Conservation (phyloP, 2,113 vertebrate species). For the Pseudopodoces humilis region DNA sequence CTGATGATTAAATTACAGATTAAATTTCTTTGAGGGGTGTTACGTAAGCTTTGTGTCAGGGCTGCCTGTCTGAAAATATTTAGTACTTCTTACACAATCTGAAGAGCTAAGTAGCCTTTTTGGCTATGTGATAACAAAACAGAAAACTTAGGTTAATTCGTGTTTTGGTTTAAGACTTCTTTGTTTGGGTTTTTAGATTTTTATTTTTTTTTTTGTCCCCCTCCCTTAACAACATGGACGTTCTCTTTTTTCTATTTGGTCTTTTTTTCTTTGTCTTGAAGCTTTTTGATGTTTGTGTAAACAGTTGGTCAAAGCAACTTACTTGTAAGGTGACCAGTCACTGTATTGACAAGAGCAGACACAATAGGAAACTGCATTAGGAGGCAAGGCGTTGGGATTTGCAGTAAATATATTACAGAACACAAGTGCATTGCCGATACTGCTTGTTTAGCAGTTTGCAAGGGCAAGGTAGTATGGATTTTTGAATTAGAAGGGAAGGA, state of each 20-base stretch:
- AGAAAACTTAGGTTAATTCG: background rate
- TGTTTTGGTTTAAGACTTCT: background rate
- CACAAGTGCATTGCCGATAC: slow-evolving; percentile 84
- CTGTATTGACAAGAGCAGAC: slow-evolving; percentile 72
- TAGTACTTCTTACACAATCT: background rate
- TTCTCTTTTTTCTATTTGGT: background rate
- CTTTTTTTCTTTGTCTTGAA: background rate
- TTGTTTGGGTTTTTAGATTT: background rate
- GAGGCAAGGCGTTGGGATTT: slow-evolving; percentile 73
- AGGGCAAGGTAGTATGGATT: slow-evolving; percentile 83
- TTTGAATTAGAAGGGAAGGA: slow-evolving; percentile 82
- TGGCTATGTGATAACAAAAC: background rate
- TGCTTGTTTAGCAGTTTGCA: slow-evolving; percentile 86
- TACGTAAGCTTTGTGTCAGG: background rate
- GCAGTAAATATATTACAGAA: slow-evolving; percentile 82
- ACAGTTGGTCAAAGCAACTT: slow-evolving; percentile 56
- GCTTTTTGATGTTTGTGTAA: slow-evolving; percentile 67
- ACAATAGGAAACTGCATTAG: slow-evolving; percentile 76
- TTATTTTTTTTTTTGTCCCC: accelerated
- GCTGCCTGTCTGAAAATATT: background rate
- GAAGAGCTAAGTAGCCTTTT: background rate
- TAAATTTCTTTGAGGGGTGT: background rate
- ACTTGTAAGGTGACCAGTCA: slow-evolving; percentile 70
- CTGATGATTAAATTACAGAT: background rate
- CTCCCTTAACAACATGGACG: background rate